Base-by-base conservation (phyloP, 2,113 vertebrate species). In the Theristicus caerulescens region DNA sequence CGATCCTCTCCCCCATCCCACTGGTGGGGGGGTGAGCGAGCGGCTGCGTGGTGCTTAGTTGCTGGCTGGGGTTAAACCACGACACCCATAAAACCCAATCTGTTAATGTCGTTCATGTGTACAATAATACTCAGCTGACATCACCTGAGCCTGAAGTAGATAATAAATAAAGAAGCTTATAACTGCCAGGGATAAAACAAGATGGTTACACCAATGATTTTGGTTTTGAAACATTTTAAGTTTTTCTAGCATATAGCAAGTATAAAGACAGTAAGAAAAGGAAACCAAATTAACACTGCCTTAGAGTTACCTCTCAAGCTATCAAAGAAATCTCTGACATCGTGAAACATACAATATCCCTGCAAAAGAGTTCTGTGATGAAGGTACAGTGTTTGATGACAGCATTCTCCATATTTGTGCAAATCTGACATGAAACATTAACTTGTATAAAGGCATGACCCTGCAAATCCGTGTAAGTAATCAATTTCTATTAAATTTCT, bases 61-160 rank as follows among this genome's bases (percentile, higher is more conserved):
- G n/a, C n/a, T n/a, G n/a, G n/a, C n/a, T n/a, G n/a, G n/a, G n/a
- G n/a, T n/a, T n/a, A n/a, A n/a, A n/a, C n/a, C n/a, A n/a, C n/a
- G n/a, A n/a, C n/a, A n/a, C n/a, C n/a, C 58, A 93, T 96, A 97
- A 96, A 96, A 87, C 19, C 36, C 73, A 57, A 80, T 65, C 90
- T 94, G 91, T 85, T 96, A 77, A 54, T 76, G 65, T 74, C 19
- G 0, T 79, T 82, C 84, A 62, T 54, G 82, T 13, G 49, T 73
- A 54, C 29, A 91, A 82, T 82, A 89, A 95, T 31, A n/a, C 58
- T 80, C 46, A 86, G 13, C 32, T 64, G 55, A 82, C 27, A 70
- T 61, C 38, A 80, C 57, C 46, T 85, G 36, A 84, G 86, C 34
- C 78, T 62, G 54, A 85, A 93, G 38, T 27, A 77, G 52, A 15